Base-by-base conservation (phyloP, 1,140 invertebrate genomes). In the Heliconius eleuchia region DNA sequence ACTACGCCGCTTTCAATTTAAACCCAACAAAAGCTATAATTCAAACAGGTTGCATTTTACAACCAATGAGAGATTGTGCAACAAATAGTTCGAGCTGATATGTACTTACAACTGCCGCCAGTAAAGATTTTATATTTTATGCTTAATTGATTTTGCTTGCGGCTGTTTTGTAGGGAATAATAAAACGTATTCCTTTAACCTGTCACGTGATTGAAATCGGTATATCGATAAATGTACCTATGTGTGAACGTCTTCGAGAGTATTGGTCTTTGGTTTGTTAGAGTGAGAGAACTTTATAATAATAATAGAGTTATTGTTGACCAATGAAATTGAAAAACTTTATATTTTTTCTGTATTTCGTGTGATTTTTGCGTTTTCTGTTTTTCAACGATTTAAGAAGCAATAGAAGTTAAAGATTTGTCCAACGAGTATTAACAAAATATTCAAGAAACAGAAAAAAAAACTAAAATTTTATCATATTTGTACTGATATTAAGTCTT, bases 21-120 rank as follows among this genome's bases (percentile, higher is more conserved):
- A 76, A 50, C 16, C 74, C 37, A 76, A 80, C 78, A 80, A 76
- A 76, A 71, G 74, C 78, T 76, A 80, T 80, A 76, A 76, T 80
- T 80, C 76, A 46, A 80, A 66, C 37, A 80, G 37, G 34, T 23
- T 74, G 72, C 30, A 60, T 60, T 73, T 78, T 66, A 66, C 60
- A 66, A 66, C 60, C 60, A 66, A 66, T 66, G 23, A 27, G 23
- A 66, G 60, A 66, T 66, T 66, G 60, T 30, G 60, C 11, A 66
- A 66, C 60, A 30, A 66, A 66, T 66, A 66, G 60, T 16, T 30
- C 60, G 9, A 16, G 13, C 60, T 66, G 60, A 66, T 66, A 66
- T 27, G 57, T 66, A 27, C 60, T 66, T 66, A 30, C 60, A 30
- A 30, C 27, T 66, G 60, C 60, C 60, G 60, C 60, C 27, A 66